A percentile compares a stretch with the other conserved stretches of the same genome.
These are phyloP conservation scores for Pangasius larnaudii DNA, from an alignment of 2,797 vertebrate genomes.

Conservation along the genomic window DNA sequence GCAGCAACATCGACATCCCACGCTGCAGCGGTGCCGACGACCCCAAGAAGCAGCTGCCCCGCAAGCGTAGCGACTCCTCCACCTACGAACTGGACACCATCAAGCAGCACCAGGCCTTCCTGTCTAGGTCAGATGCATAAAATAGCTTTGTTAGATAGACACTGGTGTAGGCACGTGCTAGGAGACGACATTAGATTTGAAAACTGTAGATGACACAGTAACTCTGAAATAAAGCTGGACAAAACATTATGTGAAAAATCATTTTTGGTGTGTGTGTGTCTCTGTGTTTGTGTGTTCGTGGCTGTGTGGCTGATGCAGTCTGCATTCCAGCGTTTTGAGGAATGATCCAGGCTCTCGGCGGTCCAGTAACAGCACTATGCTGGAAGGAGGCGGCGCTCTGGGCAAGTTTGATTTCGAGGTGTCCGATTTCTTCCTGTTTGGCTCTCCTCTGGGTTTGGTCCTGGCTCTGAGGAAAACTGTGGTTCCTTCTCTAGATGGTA, in stretches of 20 bases:
- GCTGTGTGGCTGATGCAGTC: constrained; percentile 68
- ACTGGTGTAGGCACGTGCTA: background rate
- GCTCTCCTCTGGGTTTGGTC: constrained; percentile 92
- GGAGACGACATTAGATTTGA: background rate
- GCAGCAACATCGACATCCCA: constrained; percentile 96
- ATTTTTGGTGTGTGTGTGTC: background rate
- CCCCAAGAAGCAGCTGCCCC: constrained; percentile 85
- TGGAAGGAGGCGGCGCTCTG: constrained; percentile 83
- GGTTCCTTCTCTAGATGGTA: constrained; percentile 89
- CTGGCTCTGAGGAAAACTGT: constrained; percentile 94
- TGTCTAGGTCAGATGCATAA: constrained; percentile 82
- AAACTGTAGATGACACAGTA: background rate
- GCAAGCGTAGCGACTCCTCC: constrained; percentile 96
- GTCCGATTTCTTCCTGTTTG: constrained; percentile 95
- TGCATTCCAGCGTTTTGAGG: constrained; percentile 89
- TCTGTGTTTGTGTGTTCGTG: background rate
- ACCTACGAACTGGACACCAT: constrained; percentile 96
- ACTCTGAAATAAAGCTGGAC: background rate
- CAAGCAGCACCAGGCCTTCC: constrained; percentile 96
- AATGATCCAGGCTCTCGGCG: constrained; percentile 83
- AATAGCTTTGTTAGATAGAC: background rate
- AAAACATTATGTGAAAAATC: background rate
- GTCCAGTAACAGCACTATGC: constrained; percentile 90
- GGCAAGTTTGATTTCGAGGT: constrained; percentile 94
- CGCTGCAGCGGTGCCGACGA: constrained; percentile 82